Evolutionary conservation across 2,113 vertebrate genomes (phyloP).

Genomic region (Anseranas semipalmata): DNA sequence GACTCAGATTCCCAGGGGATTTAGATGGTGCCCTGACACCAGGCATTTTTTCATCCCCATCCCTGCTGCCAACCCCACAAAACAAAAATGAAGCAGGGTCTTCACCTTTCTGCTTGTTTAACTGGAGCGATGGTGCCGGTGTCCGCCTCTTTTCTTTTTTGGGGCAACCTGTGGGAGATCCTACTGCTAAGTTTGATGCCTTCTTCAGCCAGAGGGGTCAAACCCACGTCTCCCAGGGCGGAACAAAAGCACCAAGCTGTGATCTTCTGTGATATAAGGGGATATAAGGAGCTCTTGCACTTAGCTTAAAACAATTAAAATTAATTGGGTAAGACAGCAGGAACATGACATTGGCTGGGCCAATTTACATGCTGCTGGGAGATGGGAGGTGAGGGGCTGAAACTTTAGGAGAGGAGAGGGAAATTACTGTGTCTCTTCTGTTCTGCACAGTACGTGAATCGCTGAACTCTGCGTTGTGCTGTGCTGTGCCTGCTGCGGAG

Average conservation of each 20-base stretch:
- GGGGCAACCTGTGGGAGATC: not conserved
- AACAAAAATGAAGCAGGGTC: not conserved
- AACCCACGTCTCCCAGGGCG: not conserved
- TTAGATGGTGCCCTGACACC: not conserved
- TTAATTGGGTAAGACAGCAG: not conserved
- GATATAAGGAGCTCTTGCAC: not conserved
- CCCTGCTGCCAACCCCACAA: not conserved
- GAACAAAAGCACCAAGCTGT: not conserved
- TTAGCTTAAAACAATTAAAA: not conserved
- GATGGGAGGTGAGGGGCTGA: not conserved
- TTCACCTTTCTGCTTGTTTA: not conserved
- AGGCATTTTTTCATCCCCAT: not conserved
- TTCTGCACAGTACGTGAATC: not conserved
- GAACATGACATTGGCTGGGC: not conserved
- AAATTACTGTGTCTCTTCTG: not conserved
- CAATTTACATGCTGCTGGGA: not conserved
- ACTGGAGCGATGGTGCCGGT: not conserved
- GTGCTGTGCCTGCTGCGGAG: not conserved
- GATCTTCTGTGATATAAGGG: not conserved
- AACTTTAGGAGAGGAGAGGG: not conserved
- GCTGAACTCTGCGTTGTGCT: not conserved
- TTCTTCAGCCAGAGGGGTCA: not conserved
- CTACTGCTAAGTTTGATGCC: not conserved
- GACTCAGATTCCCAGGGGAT: not conserved
- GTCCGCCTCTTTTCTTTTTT: not conserved